These are phyloP conservation scores for Rousettus leschenaultii DNA, from an alignment of 2,113 vertebrate genomes.

Conservation along the genomic window DNA sequence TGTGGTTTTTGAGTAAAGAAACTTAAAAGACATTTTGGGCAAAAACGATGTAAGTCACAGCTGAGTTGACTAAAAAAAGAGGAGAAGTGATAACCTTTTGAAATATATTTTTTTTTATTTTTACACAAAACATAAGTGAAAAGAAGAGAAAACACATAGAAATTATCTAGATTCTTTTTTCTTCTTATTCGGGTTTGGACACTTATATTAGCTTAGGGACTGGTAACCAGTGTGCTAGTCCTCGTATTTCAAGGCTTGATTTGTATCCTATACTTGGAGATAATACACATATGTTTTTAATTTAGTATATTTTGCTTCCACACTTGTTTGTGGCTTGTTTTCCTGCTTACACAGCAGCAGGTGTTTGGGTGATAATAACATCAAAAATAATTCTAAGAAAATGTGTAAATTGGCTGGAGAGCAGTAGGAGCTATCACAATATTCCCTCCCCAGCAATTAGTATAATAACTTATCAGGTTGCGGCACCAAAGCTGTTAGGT, in stretches of 20 bases:
- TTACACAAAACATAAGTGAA: neutral
- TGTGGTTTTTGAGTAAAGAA: neutral
- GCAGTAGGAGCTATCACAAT: neutral
- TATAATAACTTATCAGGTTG: neutral
- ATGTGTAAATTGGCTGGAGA: constrained; percentile 45
- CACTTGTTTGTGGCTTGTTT: constrained; percentile 30
- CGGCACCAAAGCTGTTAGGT: neutral
- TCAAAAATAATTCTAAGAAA: constrained; percentile 52
- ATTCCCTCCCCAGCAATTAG: neutral
- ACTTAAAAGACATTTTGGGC: neutral
- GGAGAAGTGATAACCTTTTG: neutral
- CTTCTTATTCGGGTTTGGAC: neutral
- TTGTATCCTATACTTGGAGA: neutral
- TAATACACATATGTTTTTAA: neutral
- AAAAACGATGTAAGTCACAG: neutral
- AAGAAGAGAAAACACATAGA: neutral
- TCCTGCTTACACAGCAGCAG: neutral
- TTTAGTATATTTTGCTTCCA: neutral
- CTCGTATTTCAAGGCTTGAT: neutral
- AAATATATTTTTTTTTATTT: neutral
- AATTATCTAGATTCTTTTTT: neutral
- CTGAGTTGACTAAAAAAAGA: neutral
- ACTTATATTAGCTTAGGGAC: neutral
- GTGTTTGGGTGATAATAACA: constrained; percentile 39
- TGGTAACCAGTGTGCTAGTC: neutral